Base-by-base conservation (phyloP, 1,140 invertebrate species). In the Trachymyrmex septentrionalis region DNA sequence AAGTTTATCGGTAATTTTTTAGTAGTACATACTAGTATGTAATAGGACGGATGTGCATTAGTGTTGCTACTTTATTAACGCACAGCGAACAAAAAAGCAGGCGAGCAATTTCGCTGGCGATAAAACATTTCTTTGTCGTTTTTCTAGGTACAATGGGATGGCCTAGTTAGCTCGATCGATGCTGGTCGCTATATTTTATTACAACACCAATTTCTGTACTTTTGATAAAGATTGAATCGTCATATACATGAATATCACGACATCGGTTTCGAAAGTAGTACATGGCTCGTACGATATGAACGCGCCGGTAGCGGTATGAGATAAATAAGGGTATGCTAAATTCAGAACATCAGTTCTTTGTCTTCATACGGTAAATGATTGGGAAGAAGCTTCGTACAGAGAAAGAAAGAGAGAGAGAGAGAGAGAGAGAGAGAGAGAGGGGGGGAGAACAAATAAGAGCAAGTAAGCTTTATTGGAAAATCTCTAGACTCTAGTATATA, bases 141-240 rank as follows among this genome's bases (percentile, higher is more conserved):
- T 38, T 64, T 71, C 84, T 76, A 24, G 73, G 87, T 64, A 77
- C 76, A 34, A 72, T 53, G 53, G 19, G 50, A 76, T 85, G 89
- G 86, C 88, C 89, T 81, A 84, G 89, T 88, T 88, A 78, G 61
- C 30, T 16, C 55, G 87, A 91, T 91, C 87, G 89, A 87, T 90
- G 67, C 69, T 59, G 73, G 14, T 10, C 9, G 19, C n/a, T 73
- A 61, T 73, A 84, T 84, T 73, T 84, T 50, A 55, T 67, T 63
- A 61, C 21, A 59, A 75, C 14, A 73, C 14, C 80, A 61, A 61
- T 63, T 27, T 59, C 38, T 30, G 38, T 57, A 73, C 27, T 44
- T 73, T 61, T 27, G 38, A 84, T 84, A 61, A 61, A 67, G n/a
- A 84, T 84, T 19, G 55, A 72, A 50, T 59, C 69, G 24, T 44